Percentiles rank a stretch among this genome's conserved stretches.
Conservation (phyloP, 2,888 invertebrate species). For the Hypolimnas misippus region DNA sequence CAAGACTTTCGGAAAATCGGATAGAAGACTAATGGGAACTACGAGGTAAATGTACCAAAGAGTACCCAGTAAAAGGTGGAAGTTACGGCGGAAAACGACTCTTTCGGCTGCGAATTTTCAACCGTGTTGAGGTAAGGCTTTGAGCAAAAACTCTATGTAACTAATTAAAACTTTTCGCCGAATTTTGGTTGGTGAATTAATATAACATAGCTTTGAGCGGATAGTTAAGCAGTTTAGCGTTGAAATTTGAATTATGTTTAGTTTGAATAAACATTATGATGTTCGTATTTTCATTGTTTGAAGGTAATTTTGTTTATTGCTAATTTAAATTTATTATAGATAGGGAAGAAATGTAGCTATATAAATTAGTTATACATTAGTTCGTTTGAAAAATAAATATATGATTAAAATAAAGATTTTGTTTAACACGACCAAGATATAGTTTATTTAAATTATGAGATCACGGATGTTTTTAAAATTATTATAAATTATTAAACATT, state of each 20-base stretch:
- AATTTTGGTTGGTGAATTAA: conserved; percentile 26
- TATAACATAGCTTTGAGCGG: conserved; percentile 26
- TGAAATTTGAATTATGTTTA: conserved; percentile 14
- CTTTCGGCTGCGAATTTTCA: conserved; percentile 23
- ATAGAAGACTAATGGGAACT: conserved; percentile 28
- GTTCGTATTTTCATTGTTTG: background rate
- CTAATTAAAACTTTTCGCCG: conserved; percentile 37
- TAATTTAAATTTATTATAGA: background rate
- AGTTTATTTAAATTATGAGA: too few species aligned
- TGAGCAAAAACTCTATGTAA: conserved; percentile 30
- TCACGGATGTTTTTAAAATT: too few species aligned
- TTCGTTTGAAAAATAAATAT: too few species aligned
- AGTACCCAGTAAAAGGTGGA: conserved; percentile 26
- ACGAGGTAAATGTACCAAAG: conserved; percentile 16
- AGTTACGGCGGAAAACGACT: conserved; percentile 20
- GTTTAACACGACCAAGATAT: too few species aligned
- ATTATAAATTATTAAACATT: too few species aligned
- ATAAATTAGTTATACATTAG: too few species aligned
- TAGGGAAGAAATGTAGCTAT: background rate
- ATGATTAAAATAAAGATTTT: too few species aligned
- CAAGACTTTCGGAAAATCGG: conserved; percentile 29
- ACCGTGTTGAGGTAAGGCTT: conserved; percentile 24
- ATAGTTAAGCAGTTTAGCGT: conserved; percentile 17
- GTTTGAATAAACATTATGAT: conserved; percentile 3
- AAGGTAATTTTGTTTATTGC: background rate